phyloP scores from a whole-genome alignment of 2,113 vertebrate species.

The Myotis yumanensis region DNA sequence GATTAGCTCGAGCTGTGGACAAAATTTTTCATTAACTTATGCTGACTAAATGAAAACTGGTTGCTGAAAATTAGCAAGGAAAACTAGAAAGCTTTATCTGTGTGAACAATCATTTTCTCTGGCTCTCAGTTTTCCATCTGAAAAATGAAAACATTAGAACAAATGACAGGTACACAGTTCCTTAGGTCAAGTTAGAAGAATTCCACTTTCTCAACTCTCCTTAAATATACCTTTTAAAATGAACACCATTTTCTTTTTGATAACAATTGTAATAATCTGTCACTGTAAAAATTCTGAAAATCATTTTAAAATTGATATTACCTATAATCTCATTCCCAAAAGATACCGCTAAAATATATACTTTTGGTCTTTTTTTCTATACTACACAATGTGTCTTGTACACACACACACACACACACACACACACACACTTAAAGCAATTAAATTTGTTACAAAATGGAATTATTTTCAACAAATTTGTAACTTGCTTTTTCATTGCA shows the following conservation, averaged over 20 bases:
- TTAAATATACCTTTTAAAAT: conserved; percentile 10
- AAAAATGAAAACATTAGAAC: not conserved
- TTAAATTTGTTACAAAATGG: not conserved
- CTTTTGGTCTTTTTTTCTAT: not conserved
- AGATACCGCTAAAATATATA: not conserved
- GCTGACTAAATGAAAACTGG: not conserved
- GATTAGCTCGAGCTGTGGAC: conserved; percentile 89
- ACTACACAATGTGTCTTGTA: not conserved
- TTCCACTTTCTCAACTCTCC: not conserved
- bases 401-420: not conserved
- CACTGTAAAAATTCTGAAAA: conserved; percentile 33
- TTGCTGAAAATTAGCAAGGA: not conserved
- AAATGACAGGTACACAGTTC: not conserved
- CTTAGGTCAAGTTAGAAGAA: not conserved
- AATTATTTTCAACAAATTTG: not conserved
- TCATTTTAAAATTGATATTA: not conserved
- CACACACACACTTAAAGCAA: not conserved
- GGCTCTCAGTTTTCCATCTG: not conserved
- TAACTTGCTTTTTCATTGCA: conserved; percentile 27
- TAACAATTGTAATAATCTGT: not conserved
- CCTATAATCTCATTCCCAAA: not conserved
- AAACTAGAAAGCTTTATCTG: not conserved
- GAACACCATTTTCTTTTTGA: not conserved
- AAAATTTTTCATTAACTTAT: conserved; percentile 58
- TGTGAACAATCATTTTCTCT: not conserved